phyloP scores from a whole-genome alignment of 2,888 invertebrate genomes.

The Tridacna crocea region DNA sequence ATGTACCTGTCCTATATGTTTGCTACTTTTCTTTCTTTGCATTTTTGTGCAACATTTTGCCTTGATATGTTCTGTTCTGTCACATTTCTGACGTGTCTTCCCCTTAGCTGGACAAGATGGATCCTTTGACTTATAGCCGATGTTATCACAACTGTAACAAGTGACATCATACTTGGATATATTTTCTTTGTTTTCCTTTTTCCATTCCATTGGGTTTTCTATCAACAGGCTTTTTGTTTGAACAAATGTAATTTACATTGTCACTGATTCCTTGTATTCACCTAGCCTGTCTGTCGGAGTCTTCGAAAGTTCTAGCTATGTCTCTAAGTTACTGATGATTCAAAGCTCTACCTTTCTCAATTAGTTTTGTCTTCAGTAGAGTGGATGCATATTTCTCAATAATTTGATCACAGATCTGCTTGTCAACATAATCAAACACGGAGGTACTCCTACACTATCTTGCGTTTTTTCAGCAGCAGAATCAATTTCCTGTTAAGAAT shows the following conservation, averaged over 20 bases:
- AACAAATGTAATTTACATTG: background rate
- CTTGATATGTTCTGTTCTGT: slow-evolving; percentile 10
- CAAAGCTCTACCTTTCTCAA: slow-evolving; percentile 22
- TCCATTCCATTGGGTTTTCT: no score
- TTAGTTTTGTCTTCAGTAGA: background rate
- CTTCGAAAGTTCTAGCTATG: slow-evolving; percentile 21
- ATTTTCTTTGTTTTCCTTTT: no score
- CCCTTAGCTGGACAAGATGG: slow-evolving; percentile 18
- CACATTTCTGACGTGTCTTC: slow-evolving; percentile 6
- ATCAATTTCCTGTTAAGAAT: no score
- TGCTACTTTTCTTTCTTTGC: background rate
- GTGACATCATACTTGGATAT: background rate
- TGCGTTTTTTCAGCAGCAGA: no score
- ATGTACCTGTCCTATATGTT: background rate
- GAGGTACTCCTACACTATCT: no score
- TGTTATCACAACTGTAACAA: slow-evolving; percentile 7
- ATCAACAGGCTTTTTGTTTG: background rate
- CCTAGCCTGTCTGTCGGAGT: slow-evolving; percentile 13
- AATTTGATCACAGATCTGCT: slow-evolving; percentile 19
- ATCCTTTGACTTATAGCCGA: background rate
- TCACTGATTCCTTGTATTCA: slow-evolving; percentile 9
- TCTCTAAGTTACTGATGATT: slow-evolving; percentile 15
- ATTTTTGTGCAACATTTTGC: slow-evolving; percentile 32
- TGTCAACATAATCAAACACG: slow-evolving; percentile 22
- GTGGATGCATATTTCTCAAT: slow-evolving; percentile 16